Conservation (phyloP, 2,797 vertebrate genomes). For the Nannoperca australis region DNA sequence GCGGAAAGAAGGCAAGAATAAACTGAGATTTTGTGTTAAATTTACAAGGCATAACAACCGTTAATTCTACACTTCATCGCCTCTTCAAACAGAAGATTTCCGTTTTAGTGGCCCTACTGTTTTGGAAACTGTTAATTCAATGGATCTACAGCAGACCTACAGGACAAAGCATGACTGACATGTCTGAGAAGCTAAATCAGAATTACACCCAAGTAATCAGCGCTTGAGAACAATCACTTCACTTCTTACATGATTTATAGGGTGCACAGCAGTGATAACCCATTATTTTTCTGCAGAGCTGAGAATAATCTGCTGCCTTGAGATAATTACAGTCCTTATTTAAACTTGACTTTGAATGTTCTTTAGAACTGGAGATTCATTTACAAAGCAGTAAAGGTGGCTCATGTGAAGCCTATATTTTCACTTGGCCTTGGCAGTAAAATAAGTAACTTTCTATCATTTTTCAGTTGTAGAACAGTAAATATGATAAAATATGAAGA, state of each 20-base stretch:
- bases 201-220: conserved; percentile 13
- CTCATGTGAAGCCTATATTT: conserved; percentile 30
- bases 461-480: neutral
- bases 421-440: conserved; percentile 7
- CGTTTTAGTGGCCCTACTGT: neutral
- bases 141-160: neutral
- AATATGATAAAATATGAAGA: neutral
- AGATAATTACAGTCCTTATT: conserved; percentile 75
- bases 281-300: conserved; percentile 63
- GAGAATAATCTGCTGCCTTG: conserved; percentile 61
- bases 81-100: conserved; percentile 43
- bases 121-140: conserved; percentile 3
- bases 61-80: conserved; percentile 42
- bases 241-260: conserved; percentile 50
- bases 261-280: conserved; percentile 50
- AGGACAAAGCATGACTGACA: conserved; percentile 8
- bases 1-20: conserved; percentile 60
- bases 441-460: neutral
- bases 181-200: conserved; percentile 9
- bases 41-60: conserved; percentile 50
- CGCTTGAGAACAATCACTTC: conserved; percentile 4
- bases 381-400: conserved; percentile 51
- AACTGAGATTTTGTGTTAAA: conserved; percentile 55
- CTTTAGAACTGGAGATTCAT: conserved; percentile 63
- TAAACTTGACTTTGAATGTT: conserved; percentile 58